Percentiles rank a stretch among this genome's conserved stretches.
These are phyloP conservation scores for Amphiprion clarkii DNA, from an alignment of 2,797 vertebrate species.

Conservation along the genomic window DNA sequence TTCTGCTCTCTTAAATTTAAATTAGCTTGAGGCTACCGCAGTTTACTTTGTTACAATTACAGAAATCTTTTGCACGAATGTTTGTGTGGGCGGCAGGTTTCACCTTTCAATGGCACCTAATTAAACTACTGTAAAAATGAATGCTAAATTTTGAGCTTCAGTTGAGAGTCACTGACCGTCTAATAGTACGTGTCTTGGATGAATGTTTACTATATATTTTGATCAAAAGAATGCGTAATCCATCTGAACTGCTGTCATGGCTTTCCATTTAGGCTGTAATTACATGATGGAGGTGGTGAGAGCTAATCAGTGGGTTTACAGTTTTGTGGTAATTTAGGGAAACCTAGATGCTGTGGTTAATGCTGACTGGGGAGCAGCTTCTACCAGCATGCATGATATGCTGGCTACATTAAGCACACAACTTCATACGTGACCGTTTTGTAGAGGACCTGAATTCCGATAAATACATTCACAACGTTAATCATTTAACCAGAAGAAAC, in stretches of 20 bases:
- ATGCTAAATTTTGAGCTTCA: constrained; percentile 19
- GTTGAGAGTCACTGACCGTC: constrained; percentile 18
- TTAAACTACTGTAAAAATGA: constrained; percentile 8
- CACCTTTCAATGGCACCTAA: constrained; percentile 9
- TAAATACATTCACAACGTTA: neutral
- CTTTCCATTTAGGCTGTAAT: constrained; percentile 12
- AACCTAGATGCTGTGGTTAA: constrained; percentile 3
- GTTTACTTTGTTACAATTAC: too few relatives aligned
- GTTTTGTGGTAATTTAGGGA: constrained; percentile 12
- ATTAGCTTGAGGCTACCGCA: neutral
- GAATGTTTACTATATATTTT: constrained; percentile 29
- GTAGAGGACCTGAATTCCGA: neutral
- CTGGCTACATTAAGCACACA: neutral
- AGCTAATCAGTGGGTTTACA: constrained; percentile 12
- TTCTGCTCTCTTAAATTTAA: constrained; percentile 4
- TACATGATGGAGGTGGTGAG: constrained; percentile 4
- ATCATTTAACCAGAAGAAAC: neutral
- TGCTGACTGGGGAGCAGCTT: constrained; percentile 13
- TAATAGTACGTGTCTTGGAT: neutral
- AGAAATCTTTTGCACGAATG: neutral
- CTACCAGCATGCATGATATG: neutral
- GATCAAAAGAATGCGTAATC: constrained; percentile 58
- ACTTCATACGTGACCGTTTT: neutral
- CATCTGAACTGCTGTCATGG: constrained; percentile 43
- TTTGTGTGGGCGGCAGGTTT: constrained; percentile 4